A percentile compares a stretch with the other conserved stretches of the same genome.
phyloP scores from a whole-genome alignment of 1,140 invertebrate genomes.

The Drosophila navojoa region DNA sequence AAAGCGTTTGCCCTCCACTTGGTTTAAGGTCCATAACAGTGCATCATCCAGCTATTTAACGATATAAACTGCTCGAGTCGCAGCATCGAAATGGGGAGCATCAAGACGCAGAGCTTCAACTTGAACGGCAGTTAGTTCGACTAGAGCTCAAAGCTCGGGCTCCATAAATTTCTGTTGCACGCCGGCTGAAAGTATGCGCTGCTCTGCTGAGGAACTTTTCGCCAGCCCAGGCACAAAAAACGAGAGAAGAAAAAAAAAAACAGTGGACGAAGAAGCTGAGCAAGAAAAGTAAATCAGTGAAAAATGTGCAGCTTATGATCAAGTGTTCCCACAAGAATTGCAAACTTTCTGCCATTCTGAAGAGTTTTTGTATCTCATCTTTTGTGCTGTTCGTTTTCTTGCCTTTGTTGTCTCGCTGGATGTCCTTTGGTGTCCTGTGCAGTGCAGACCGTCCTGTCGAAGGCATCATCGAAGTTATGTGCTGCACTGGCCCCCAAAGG shows the following conservation, averaged over 20 bases:
- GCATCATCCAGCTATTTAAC: conserved; percentile 34
- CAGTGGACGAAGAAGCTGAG: neutral
- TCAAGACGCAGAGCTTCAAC: conserved; percentile 1
- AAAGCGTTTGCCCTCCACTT: conserved; percentile 7
- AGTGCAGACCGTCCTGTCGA: conserved; percentile 52
- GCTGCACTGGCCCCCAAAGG: conserved; percentile 38
- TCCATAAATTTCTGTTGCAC: conserved; percentile 59
- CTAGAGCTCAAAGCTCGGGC: conserved; percentile 33
- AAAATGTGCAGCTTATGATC: conserved; percentile 80
- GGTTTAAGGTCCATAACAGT: neutral
- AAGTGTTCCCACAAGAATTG: conserved; percentile 82
- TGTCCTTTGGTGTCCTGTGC: neutral
- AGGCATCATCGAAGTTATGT: conserved; percentile 79
- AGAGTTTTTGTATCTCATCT: conserved; percentile 2
- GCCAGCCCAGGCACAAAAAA: conserved; percentile 5
- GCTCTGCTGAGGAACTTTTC: conserved; percentile 30
- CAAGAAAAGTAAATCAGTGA: conserved; percentile 70
- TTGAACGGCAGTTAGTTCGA: conserved; percentile 11
- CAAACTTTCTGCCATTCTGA: conserved; percentile 61
- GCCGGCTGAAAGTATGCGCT: conserved; percentile 45
- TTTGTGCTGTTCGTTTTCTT: neutral
- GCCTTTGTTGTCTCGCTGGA: conserved; percentile 69
- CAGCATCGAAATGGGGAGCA: conserved; percentile 15
- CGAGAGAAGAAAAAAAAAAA: too few relatives aligned
- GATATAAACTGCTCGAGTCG: conserved; percentile 18